Evolutionary conservation across 2,888 invertebrate species (phyloP).

Genomic region (Erebia epiphron): DNA sequence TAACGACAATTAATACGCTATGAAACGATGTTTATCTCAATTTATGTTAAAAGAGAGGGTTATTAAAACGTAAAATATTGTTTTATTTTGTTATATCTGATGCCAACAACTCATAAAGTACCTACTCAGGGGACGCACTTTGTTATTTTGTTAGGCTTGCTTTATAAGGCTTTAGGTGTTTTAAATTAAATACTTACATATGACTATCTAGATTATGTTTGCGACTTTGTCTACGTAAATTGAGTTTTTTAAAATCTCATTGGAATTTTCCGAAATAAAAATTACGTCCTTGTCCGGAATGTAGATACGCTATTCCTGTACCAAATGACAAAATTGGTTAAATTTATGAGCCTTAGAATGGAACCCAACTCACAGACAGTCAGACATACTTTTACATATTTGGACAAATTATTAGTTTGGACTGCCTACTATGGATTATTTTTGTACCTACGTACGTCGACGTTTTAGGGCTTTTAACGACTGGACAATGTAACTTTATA

Average conservation of each 20-base stretch:
- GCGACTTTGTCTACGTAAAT: no score
- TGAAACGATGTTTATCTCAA: neutral
- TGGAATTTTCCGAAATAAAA: no score
- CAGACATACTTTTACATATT: neutral
- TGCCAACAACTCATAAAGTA: neutral
- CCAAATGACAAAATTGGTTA: no score
- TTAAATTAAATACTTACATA: neutral
- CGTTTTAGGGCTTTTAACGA: no score
- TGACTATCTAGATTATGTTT: neutral
- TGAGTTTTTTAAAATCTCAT: no score
- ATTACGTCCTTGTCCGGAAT: no score
- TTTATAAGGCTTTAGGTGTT: neutral
- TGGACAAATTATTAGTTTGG: neutral
- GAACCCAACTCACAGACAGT: no score
- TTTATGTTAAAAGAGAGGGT: neutral
- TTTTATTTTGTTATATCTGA: neutral
- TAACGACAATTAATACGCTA: neutral
- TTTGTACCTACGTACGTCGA: no score
- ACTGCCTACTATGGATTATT: neutral
- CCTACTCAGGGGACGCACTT: no score
- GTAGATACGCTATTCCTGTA: no score
- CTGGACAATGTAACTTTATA: no score
- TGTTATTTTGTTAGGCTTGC: neutral
- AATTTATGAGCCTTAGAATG: no score
- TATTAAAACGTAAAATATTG: constrained; percentile 1